Percentiles rank a stretch among this genome's conserved stretches.
These are phyloP conservation scores for Catocala sponsa DNA, from an alignment of 2,888 invertebrate species.

Conservation along the genomic window DNA sequence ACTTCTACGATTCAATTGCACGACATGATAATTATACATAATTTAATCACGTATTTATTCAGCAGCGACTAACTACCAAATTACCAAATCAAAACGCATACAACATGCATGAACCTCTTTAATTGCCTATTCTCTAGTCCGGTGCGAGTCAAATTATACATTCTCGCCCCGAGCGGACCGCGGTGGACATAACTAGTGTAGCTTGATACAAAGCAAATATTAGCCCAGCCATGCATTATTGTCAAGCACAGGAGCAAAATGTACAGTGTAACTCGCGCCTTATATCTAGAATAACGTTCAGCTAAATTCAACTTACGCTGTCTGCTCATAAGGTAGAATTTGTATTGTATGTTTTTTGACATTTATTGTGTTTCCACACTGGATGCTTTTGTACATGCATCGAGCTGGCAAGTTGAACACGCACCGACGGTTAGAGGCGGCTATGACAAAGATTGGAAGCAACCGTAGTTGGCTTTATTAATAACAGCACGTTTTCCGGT, in stretches of 20 bases:
- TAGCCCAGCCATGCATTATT: slow-evolving; percentile 87
- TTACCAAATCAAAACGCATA: slow-evolving; percentile 66
- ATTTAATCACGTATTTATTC: slow-evolving; percentile 5
- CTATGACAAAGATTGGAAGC: slow-evolving; percentile 84
- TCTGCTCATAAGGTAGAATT: slow-evolving; percentile 15
- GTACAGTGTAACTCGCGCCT: slow-evolving; percentile 34
- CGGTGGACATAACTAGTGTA: slow-evolving; percentile 82
- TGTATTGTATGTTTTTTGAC: slow-evolving; percentile 12
- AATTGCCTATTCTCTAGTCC: slow-evolving; percentile 80
- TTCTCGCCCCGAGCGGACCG: slow-evolving; percentile 81
- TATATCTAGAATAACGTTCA: slow-evolving; percentile 40
- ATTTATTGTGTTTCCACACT: slow-evolving; percentile 50
- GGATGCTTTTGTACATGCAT: slow-evolving; percentile 72
- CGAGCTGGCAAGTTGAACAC: slow-evolving; percentile 77
- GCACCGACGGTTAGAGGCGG: slow-evolving; percentile 76
- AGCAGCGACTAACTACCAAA: slow-evolving; percentile 42
- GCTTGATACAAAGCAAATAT: slow-evolving; percentile 86
- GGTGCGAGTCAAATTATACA: slow-evolving; percentile 77
- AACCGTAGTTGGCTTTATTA: slow-evolving; percentile 78
- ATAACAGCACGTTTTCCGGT: slow-evolving; percentile 76
- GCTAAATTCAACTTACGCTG: slow-evolving; percentile 38
- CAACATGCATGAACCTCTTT: slow-evolving; percentile 84
- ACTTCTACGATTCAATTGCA: neutral
- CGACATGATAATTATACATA: neutral
- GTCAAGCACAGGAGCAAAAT: slow-evolving; percentile 80